phyloP scores from a whole-genome alignment of 2,888 invertebrate species.

The Branchellion lobata region DNA sequence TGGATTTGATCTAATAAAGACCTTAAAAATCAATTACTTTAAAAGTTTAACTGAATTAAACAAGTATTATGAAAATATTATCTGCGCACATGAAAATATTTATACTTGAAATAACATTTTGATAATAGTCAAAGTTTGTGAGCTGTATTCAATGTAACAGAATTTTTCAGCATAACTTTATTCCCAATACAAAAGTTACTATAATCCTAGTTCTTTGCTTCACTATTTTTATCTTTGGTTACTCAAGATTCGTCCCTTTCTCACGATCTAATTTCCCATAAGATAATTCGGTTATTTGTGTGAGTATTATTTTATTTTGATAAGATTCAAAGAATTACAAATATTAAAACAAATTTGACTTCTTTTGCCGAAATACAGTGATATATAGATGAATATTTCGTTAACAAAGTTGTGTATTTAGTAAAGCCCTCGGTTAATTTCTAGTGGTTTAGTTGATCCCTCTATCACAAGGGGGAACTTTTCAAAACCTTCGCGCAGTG shows the following conservation, averaged over 20 bases:
- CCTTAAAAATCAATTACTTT: no score
- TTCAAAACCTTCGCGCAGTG: no score
- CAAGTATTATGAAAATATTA: no score
- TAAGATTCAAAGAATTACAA: neutral
- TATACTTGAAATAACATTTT: no score
- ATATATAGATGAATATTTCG: neutral
- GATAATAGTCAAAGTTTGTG: no score
- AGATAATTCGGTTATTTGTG: neutral
- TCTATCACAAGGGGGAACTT: neutral
- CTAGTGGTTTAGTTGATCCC: conserved; percentile 21
- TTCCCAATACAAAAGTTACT: no score
- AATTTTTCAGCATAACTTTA: no score
- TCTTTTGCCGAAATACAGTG: neutral
- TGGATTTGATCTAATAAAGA: no score
- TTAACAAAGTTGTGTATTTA: conserved; percentile 2
- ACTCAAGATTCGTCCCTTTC: neutral
- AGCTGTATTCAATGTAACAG: no score
- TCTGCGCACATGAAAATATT: no score
- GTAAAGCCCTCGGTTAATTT: conserved; percentile 19
- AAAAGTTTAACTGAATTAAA: no score
- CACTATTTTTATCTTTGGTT: conserved; percentile 1
- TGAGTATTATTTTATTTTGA: neutral
- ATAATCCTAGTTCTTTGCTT: neutral
- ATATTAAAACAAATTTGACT: neutral
- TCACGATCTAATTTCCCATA: conserved; percentile 1